phyloP scores from a whole-genome alignment of 2,113 vertebrate genomes.

The Pheucticus melanocephalus region DNA sequence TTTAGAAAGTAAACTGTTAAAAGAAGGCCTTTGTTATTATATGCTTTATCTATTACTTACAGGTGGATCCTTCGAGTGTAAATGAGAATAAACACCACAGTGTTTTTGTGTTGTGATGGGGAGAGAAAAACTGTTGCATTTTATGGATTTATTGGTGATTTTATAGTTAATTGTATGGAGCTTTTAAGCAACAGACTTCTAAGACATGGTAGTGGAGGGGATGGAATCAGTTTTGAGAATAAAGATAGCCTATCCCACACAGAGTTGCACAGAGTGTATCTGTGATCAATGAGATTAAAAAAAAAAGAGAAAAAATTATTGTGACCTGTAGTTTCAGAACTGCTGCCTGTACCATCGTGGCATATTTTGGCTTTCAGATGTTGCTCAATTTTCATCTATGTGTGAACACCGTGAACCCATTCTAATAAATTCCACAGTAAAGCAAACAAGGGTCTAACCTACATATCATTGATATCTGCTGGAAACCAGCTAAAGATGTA shows the following conservation, averaged over 20 bases:
- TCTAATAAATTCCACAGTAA: not conserved
- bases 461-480: not conserved
- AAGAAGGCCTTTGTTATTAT: not conserved
- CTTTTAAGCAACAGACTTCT: not conserved
- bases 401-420: not conserved
- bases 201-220: not conserved
- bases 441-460: not conserved
- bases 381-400: not conserved
- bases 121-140: not conserved
- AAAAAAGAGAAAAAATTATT: not conserved
- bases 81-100: not conserved
- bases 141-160: not conserved
- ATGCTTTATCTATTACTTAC: not conserved
- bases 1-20: not conserved
- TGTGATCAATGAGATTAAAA: not conserved
- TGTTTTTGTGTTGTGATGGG: not conserved
- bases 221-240: not conserved
- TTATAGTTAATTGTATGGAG: not conserved
- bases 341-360: not conserved
- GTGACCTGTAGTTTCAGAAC: not conserved
- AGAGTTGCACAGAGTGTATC: not conserved
- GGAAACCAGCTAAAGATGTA: not conserved
- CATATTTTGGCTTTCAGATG: not conserved
- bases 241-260: not conserved
- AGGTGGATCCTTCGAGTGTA: not conserved